Conservation (phyloP, 2,797 vertebrate genomes). For the Remorina albescens region DNA sequence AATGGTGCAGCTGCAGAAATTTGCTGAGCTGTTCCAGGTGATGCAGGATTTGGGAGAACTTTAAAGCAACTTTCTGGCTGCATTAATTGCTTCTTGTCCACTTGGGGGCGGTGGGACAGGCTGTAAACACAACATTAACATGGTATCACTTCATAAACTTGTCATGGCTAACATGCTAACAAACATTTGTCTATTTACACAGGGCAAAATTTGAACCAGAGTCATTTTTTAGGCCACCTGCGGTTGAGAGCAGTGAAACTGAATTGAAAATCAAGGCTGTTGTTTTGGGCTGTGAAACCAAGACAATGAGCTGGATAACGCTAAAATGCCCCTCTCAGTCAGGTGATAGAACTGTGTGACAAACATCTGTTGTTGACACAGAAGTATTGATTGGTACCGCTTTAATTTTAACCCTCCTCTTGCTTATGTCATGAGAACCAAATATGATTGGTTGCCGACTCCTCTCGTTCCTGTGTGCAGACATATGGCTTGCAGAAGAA, state of each 20-base stretch:
- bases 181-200: neutral
- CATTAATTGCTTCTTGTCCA: neutral
- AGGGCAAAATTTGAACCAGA: neutral
- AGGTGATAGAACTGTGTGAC: neutral
- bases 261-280: neutral
- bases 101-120: neutral
- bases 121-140: neutral
- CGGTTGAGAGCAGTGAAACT: neutral
- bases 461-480: constrained; percentile 24
- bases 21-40: neutral
- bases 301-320: neutral
- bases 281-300: neutral
- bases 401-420: constrained; percentile 9
- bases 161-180: neutral
- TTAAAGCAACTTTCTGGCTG: neutral
- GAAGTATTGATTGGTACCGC: neutral
- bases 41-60: neutral
- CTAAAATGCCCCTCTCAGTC: neutral
- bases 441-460: constrained; percentile 36
- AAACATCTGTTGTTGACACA: neutral
- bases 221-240: neutral
- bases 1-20: constrained; percentile 6
- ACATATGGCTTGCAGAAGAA: constrained; percentile 50
- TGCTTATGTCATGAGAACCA: neutral
- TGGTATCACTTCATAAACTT: neutral